A percentile compares a stretch with the other conserved stretches of the same genome.
Evolutionary conservation across 1,140 invertebrate species (phyloP).

Genomic region (Bombus ignitus): DNA sequence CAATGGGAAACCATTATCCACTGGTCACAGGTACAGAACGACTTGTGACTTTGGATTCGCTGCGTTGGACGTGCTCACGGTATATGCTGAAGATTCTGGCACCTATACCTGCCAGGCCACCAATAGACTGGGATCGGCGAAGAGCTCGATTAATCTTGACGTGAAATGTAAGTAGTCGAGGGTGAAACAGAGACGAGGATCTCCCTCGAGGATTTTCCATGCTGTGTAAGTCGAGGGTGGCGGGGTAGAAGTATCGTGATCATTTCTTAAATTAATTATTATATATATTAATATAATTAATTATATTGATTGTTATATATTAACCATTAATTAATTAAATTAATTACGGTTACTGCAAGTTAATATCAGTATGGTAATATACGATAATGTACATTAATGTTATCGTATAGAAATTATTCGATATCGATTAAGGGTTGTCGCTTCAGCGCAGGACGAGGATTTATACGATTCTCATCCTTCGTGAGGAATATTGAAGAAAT

Average conservation of each 20-base stretch:
- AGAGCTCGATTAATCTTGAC: slow-evolving; percentile 90
- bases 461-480: too few relatives aligned
- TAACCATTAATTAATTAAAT: too few relatives aligned
- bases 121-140: slow-evolving; percentile 92
- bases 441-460: too few relatives aligned
- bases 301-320: too few relatives aligned
- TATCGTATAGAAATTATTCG: background rate
- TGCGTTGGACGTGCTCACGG: slow-evolving; percentile 94
- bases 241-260: background rate
- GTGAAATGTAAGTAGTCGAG: slow-evolving; percentile 89
- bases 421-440: too few relatives aligned
- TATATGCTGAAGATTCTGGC: slow-evolving; percentile 96
- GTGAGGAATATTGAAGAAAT: too few relatives aligned
- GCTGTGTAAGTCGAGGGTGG: background rate
- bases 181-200: background rate
- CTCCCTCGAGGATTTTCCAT: background rate
- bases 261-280: background rate
- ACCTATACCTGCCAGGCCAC: slow-evolving; percentile 95
- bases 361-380: too few relatives aligned
- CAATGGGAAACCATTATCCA: slow-evolving; percentile 95
- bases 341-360: background rate
- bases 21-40: slow-evolving; percentile 95
- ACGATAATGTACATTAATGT: too few relatives aligned
- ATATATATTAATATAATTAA: too few relatives aligned
- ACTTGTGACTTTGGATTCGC: slow-evolving; percentile 98